phyloP scores from a whole-genome alignment of 1,140 invertebrate species.

The Achatina immaculata region DNA sequence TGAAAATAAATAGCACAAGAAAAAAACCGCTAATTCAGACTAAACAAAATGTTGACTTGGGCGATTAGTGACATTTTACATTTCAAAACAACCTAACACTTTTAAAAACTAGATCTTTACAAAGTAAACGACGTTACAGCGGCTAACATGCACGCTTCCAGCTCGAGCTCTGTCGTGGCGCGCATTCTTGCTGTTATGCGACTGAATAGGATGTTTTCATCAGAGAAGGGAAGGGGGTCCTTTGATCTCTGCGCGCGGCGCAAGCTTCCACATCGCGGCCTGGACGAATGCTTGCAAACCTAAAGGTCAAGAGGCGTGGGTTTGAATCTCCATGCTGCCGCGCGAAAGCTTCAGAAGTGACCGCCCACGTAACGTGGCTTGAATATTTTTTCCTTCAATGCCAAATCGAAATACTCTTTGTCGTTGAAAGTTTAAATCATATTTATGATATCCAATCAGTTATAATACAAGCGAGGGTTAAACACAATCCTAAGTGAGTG shows the following conservation, averaged over 20 bases:
- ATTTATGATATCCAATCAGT: too few species aligned
- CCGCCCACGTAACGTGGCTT: constrained; percentile 15
- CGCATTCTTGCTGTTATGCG: constrained; percentile 59
- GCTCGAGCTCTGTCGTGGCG: constrained; percentile 44
- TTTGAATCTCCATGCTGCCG: constrained; percentile 36
- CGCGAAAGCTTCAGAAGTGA: constrained; percentile 35
- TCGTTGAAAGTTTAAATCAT: too few species aligned
- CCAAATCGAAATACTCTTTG: neutral
- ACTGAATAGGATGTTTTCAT: constrained; percentile 59
- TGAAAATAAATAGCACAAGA: too few species aligned
- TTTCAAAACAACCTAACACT: too few species aligned
- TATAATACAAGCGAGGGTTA: too few species aligned
- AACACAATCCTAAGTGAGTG: too few species aligned
- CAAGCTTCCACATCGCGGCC: constrained; percentile 51
- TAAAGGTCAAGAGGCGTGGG: constrained; percentile 57
- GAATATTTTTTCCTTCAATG: neutral
- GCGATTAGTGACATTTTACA: too few species aligned
- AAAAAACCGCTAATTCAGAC: too few species aligned
- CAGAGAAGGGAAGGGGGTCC: constrained; percentile 41
- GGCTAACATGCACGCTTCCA: constrained; percentile 10
- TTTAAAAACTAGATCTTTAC: neutral
- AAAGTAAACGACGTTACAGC: neutral
- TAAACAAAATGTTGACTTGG: too few species aligned
- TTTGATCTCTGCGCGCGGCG: constrained; percentile 60
- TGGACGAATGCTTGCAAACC: constrained; percentile 36